Evolutionary conservation across 2,113 vertebrate genomes (phyloP), one percentile per base, ranked within the genome.

Genomic region (Pelmatolapia mariae): DNA sequence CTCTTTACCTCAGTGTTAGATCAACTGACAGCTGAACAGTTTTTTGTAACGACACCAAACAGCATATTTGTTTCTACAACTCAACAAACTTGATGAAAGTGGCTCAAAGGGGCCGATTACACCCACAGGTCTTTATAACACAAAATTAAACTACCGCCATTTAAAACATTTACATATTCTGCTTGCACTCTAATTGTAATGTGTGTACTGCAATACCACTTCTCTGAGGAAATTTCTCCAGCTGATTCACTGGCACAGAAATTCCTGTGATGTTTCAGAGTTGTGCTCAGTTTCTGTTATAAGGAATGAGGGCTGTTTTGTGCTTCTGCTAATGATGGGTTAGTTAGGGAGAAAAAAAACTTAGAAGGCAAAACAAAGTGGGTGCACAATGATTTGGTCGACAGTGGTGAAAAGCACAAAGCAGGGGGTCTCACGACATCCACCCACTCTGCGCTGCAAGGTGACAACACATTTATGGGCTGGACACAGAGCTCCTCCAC

Each of bases 401-500:
- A 87, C 91, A 91, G 91, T 43, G 86, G 81, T 91, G 85, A 61
- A 91, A 90, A 89, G 83, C 73, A 52, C 83, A 54, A 81, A 89
- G 73, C 89, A 82, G 86, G 87, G 90, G 92, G 85, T 83, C 93
- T 94, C 93, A 93, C 90, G 92, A 94, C 93, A 90, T 92, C 93
- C 92, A 59, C 95, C 94, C 89, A 94, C 94, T 90, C 91, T 59
- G 79, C 79, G 78, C 68, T 63, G 86, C 68, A 57, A 86, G 78
- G 86, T 89, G 81, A 87, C 89, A 88, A 86, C 87, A 84, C 89
- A 83, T 86, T 87, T 56, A 87, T 87, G 83, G 82, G 87, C 80
- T 85, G 85, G 84, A 89, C 81, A 87, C 29, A 0, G 4, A 66
- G 83, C 81, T 83, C 78, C 78, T 86, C 50, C 45, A 38, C 86